Evolutionary conservation across 2,797 vertebrate species (phyloP).

Genomic region (Tauraco hartlaubi): DNA sequence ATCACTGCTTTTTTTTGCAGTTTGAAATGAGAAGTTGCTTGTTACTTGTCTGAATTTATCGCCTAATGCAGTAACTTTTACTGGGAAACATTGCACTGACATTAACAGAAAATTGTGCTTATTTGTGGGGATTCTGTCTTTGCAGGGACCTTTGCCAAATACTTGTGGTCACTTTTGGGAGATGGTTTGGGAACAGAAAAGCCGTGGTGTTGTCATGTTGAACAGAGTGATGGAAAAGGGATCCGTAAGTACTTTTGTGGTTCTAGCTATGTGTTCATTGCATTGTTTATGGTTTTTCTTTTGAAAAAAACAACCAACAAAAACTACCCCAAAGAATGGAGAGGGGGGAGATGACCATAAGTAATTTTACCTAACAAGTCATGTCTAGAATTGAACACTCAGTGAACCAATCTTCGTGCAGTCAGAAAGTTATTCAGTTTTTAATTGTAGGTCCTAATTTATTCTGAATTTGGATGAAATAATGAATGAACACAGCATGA

Average conservation of each 20-base stretch:
- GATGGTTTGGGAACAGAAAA: conserved; percentile 99
- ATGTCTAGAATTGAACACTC: background rate
- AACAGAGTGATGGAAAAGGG: conserved; percentile 98
- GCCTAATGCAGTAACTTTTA: background rate
- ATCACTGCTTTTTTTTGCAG: background rate
- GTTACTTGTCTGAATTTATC: background rate
- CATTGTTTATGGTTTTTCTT: background rate
- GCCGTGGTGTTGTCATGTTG: conserved; percentile 95
- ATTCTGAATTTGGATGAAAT: background rate
- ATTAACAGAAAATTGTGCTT: conserved; percentile 29
- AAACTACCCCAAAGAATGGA: background rate
- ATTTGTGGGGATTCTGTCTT: conserved; percentile 65
- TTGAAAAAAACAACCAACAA: background rate
- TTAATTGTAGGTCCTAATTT: background rate
- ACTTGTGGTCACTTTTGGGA: conserved; percentile 99
- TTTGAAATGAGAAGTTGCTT: conserved; percentile 28
- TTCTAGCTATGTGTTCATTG: background rate
- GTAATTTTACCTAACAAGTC: background rate
- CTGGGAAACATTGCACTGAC: background rate
- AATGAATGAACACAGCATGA: background rate
- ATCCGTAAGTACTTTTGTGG: conserved; percentile 87
- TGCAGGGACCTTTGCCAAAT: conserved; percentile 94
- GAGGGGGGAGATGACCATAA: background rate
- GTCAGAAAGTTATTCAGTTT: background rate
- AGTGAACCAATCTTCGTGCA: background rate